Evolutionary conservation across 2,113 vertebrate genomes (phyloP).

Genomic region (Pygoscelis adeliae): DNA sequence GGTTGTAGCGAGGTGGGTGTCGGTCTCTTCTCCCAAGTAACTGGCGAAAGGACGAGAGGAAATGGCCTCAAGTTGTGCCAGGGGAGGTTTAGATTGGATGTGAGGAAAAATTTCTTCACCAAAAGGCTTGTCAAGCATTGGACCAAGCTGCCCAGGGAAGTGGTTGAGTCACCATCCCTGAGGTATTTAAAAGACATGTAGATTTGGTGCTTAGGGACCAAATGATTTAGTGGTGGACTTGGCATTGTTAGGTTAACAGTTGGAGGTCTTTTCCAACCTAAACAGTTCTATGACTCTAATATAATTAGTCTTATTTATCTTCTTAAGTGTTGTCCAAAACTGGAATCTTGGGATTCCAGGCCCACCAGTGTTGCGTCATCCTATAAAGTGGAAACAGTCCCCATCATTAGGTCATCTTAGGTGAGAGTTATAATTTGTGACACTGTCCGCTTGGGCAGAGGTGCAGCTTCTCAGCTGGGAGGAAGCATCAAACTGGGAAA

Average conservation of each 20-base stretch:
- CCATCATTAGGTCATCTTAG: background rate
- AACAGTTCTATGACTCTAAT: background rate
- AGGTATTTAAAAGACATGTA: background rate
- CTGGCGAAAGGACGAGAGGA: too few species aligned
- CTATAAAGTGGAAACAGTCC: background rate
- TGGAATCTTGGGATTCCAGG: conserved; percentile 3
- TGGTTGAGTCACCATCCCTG: background rate
- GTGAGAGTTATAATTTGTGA: background rate
- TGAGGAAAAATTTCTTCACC: background rate
- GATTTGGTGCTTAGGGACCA: background rate
- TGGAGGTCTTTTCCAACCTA: too few species aligned
- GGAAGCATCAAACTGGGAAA: background rate
- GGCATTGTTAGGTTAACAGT: background rate
- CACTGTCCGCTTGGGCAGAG: background rate
- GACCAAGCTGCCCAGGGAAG: background rate
- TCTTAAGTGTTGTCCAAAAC: background rate
- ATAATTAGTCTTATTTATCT: conserved; percentile 18
- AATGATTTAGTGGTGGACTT: background rate
- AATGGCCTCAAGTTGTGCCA: too few species aligned
- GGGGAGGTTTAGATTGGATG: too few species aligned
- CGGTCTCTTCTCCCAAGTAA: too few species aligned
- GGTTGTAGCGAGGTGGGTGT: too few species aligned
- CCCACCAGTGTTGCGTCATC: background rate
- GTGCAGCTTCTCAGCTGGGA: background rate
- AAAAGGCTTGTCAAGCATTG: background rate